phyloP scores from a whole-genome alignment of 2,797 vertebrate genomes.

The Bovichtus variegatus region DNA sequence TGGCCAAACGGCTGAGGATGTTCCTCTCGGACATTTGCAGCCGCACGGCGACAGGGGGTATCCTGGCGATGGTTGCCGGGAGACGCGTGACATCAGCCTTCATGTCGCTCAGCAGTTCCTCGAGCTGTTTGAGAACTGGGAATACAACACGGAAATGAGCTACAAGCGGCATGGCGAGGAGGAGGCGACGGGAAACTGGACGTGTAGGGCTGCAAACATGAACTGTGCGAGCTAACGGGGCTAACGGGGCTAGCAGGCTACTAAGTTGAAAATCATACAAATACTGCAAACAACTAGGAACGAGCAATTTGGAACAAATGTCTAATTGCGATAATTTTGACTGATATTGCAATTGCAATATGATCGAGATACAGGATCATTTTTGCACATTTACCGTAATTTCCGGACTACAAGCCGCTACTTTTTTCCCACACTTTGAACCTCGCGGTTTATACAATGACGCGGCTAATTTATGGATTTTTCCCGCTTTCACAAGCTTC shows the following conservation, averaged over 20 bases:
- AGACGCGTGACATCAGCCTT: slow-evolving; percentile 98
- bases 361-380: no score
- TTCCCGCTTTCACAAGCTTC: no score
- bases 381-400: no score
- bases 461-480: no score
- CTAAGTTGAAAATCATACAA: not conserved
- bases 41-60: slow-evolving; percentile 96
- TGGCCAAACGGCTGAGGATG: slow-evolving; percentile 97
- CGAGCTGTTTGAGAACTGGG: slow-evolving; percentile 98
- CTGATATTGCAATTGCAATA: no score
- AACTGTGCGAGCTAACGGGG: not conserved
- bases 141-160: slow-evolving; percentile 12
- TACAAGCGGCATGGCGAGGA: not conserved
- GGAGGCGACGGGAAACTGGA: not conserved
- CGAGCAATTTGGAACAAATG: no score
- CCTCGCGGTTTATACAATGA: no score
- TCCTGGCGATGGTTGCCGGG: slow-evolving; percentile 97
- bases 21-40: slow-evolving; percentile 99
- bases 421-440: no score
- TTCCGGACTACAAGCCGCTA: no score
- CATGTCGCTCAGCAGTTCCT: slow-evolving; percentile 99
- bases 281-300: not conserved
- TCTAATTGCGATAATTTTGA: no score
- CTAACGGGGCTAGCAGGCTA: not conserved
- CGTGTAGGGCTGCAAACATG: not conserved